phyloP scores from a whole-genome alignment of 1,140 invertebrate genomes.

The Drosophila ercepeae region DNA sequence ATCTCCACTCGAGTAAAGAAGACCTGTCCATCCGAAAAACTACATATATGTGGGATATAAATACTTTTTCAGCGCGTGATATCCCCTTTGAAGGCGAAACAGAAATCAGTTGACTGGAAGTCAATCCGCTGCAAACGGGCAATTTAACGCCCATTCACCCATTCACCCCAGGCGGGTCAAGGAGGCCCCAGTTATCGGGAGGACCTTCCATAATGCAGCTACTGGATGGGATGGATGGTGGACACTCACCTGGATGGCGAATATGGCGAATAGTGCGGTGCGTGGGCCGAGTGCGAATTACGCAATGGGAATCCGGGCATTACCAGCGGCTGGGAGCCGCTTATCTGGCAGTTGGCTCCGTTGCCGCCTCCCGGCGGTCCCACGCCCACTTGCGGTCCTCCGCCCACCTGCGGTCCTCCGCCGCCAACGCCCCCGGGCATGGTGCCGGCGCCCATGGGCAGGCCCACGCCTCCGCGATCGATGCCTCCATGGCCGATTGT shows the following conservation, averaged over 20 bases:
- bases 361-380: slow-evolving; percentile 61
- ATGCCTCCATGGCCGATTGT: slow-evolving; percentile 81
- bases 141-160: slow-evolving; percentile 40
- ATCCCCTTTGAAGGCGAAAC: neutral
- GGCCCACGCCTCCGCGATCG: slow-evolving; percentile 75
- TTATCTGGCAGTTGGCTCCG: slow-evolving; percentile 84
- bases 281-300: slow-evolving; percentile 88
- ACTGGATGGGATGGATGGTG: no score
- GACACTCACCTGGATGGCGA: slow-evolving; percentile 90
- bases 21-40: neutral
- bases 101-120: slow-evolving; percentile 43
- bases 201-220: no score
- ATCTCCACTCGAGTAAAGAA: neutral
- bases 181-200: neutral
- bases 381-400: slow-evolving; percentile 42
- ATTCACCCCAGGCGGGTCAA: slow-evolving; percentile 11
- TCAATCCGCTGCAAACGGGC: slow-evolving; percentile 20
- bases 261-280: slow-evolving; percentile 91
- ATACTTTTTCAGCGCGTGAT: neutral
- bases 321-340: slow-evolving; percentile 88
- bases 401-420: slow-evolving; percentile 44
- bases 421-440: slow-evolving; percentile 65
- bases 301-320: slow-evolving; percentile 92
- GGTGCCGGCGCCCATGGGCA: slow-evolving; percentile 70
- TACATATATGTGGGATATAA: neutral